These are phyloP conservation scores for Heliconius melpomene DNA, from an alignment of 1,140 invertebrate genomes.

Conservation along the genomic window DNA sequence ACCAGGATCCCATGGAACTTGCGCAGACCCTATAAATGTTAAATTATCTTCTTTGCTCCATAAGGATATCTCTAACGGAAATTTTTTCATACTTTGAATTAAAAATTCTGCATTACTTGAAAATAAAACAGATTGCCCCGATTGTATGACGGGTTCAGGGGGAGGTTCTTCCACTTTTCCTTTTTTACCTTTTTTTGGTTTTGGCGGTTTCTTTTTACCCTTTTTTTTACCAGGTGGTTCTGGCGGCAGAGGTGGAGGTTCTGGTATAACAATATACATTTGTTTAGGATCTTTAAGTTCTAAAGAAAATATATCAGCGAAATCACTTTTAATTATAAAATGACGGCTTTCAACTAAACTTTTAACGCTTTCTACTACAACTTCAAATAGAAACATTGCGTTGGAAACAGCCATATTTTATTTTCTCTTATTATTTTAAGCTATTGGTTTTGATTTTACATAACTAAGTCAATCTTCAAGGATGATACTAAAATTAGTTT, in stretches of 20 bases:
- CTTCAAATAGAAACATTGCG: conserved; percentile 74
- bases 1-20: conserved; percentile 64
- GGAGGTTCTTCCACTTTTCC: conserved; percentile 57
- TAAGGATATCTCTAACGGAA: conserved; percentile 62
- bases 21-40: conserved; percentile 57
- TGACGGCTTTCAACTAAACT: conserved; percentile 61
- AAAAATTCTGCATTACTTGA: conserved; percentile 68
- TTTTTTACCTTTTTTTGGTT: conserved; percentile 68
- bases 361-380: conserved; percentile 69
- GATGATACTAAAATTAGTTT: neutral
- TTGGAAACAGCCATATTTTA: conserved; percentile 63
- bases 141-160: conserved; percentile 69
- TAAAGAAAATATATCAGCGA: conserved; percentile 72
- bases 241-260: conserved; percentile 70
- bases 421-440: conserved; percentile 38
- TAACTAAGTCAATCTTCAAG: conserved; percentile 18
- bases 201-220: conserved; percentile 58
- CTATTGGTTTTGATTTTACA: conserved; percentile 18
- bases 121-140: conserved; percentile 74
- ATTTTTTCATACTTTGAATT: conserved; percentile 68
- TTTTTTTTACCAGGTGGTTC: conserved; percentile 69
- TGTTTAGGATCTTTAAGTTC: conserved; percentile 75
- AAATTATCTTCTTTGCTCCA: conserved; percentile 74
- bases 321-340: conserved; percentile 69
- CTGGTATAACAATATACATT: conserved; percentile 74